A percentile compares a stretch with the other conserved stretches of the same genome.
phyloP scores from a whole-genome alignment of 2,888 invertebrate genomes.

The Limnephilus rhombicus region DNA sequence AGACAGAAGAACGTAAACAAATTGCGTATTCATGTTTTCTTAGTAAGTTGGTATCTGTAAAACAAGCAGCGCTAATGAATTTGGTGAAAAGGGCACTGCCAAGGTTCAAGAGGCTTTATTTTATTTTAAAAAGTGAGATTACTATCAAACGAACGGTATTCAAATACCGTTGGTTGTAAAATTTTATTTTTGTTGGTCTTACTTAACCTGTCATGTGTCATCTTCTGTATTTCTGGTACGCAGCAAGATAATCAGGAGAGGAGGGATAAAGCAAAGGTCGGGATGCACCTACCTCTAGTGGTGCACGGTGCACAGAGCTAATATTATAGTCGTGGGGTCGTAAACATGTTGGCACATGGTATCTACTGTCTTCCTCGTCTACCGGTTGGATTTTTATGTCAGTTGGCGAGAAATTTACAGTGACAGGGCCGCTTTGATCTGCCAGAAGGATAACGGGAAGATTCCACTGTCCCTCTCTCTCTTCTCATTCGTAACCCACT shows the following conservation, averaged over 20 bases:
- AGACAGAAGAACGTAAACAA: conserved; percentile 14
- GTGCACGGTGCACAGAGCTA: neutral
- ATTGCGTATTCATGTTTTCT: neutral
- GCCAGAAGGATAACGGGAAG: conserved; percentile 25
- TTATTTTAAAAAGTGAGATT: neutral
- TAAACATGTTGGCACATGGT: conserved; percentile 29
- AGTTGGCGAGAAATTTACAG: conserved; percentile 25
- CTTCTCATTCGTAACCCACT: neutral
- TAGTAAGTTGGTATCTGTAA: neutral
- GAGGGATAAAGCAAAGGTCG: neutral
- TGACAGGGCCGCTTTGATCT: conserved; percentile 34
- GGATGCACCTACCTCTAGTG: neutral
- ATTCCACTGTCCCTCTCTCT: neutral
- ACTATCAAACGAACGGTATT: neutral
- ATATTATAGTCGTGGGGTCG: neutral
- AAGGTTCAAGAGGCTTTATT: neutral
- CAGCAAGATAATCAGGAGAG: neutral
- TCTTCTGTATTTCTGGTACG: neutral
- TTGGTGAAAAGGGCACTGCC: neutral
- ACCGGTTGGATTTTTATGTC: conserved; percentile 13
- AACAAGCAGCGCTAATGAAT: conserved; percentile 4
- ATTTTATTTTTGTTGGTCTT: too few species aligned
- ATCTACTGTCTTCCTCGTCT: neutral
- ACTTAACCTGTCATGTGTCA: neutral
- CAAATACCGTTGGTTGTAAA: neutral